Evolutionary conservation across 2,888 invertebrate genomes (phyloP), one percentile per base, ranked within the genome.

Genomic region (Drosophila fulvimacula): DNA sequence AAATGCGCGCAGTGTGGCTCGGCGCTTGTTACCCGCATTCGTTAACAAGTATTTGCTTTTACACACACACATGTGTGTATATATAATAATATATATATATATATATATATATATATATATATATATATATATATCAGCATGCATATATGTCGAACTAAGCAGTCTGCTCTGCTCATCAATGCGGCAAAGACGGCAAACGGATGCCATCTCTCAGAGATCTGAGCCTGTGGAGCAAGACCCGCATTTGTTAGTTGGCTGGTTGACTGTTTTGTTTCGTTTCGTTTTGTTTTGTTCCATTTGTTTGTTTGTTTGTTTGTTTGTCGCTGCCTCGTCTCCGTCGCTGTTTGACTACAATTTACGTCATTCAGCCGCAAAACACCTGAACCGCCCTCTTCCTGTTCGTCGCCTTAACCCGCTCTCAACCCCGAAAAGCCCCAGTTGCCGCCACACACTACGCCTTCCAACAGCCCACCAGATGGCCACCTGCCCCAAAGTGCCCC

Each of bases 341-440:
- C 58, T 76, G 79, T 78, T 76, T 76, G 79, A 74, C 69, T 76
- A 80, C 78, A 73, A 80, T 76, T 76, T 80, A 76, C 77, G 78
- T 76, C 81, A 81, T 75, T 77, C 78, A 67, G 81, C 77, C 65
- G 62, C 81, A 81, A 81, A 70, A 79, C 77, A 81, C 66, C 64
- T 69, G 69, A 51, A 48, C 58, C 53, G 41, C 51, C 55, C 58
- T 27, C 69, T 56, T 41, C 19, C 73, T 36, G 38, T 42, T 24
- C 49, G 38, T n/a, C 38, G 55, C 41, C 13, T 32, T 27, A 36
- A 51, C 61, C 44, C 60, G 30, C 21, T 36, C 21, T 49, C 49
- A n/a, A 15, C 42, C 15, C 34, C 19, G 13, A 11, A 30, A 59
- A 27, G 7, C n/a, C 15, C 11, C 49, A 30, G 17, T 17, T 32